phyloP scores from a whole-genome alignment of 2,888 invertebrate genomes.

The Artemia sinica region DNA sequence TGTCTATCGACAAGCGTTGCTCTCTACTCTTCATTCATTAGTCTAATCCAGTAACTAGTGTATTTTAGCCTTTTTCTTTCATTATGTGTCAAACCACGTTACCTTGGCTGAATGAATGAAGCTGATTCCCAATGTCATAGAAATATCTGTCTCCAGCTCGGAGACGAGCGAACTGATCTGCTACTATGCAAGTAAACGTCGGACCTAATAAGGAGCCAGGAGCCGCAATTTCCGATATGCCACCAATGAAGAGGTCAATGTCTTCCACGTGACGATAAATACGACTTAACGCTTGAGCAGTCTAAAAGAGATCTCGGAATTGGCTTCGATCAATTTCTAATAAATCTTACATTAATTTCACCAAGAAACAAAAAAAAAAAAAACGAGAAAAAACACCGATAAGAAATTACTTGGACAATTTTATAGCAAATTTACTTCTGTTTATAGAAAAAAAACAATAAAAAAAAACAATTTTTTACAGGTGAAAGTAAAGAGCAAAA shows the following conservation, averaged over 20 bases:
- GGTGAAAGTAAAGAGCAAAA: no score
- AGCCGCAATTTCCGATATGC: constrained; percentile 30
- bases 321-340: neutral
- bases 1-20: no score
- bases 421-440: no score
- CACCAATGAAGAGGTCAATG: constrained; percentile 33
- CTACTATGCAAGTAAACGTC: constrained; percentile 34
- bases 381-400: no score
- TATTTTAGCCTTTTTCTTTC: no score
- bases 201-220: constrained; percentile 32
- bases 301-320: constrained; percentile 10
- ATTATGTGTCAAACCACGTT: neutral
- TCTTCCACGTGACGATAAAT: constrained; percentile 31
- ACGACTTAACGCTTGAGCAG: constrained; percentile 11
- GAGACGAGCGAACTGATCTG: constrained; percentile 32
- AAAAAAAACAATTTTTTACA: no score
- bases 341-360: no score
- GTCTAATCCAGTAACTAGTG: no score
- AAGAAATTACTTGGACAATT: no score
- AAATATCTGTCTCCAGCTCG: constrained; percentile 34
- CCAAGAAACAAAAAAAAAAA: no score
- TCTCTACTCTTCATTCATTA: no score
- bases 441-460: no score
- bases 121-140: constrained; percentile 31
- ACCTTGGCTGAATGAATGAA: constrained; percentile 27